A percentile compares a stretch with the other conserved stretches of the same genome.
Conservation (phyloP, 2,888 invertebrate genomes). For the Cabera pusaria region DNA sequence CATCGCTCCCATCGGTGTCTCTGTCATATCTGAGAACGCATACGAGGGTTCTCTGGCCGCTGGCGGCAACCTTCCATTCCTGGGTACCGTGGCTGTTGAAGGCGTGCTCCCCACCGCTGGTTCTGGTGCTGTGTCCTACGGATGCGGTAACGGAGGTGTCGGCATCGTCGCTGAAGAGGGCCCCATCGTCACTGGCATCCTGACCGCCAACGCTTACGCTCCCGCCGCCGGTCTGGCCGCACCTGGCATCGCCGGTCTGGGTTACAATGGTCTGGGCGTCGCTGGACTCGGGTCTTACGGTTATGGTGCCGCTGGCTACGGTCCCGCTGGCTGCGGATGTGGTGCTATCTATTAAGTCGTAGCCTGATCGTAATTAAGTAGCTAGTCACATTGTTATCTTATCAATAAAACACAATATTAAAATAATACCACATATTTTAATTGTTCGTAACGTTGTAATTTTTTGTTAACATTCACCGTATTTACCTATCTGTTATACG, state of each 20-base stretch:
- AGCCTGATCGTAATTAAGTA: too few relatives aligned
- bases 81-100: conserved; percentile 44
- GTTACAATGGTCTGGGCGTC: conserved; percentile 19
- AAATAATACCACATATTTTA: too few relatives aligned
- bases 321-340: background rate
- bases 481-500: too few relatives aligned
- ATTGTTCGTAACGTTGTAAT: too few relatives aligned
- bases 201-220: conserved; percentile 10
- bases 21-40: conserved; percentile 46
- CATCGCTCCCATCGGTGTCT: conserved; percentile 42
- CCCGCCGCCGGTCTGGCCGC: conserved; percentile 9
- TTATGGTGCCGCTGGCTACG: conserved; percentile 1
- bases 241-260: conserved; percentile 19
- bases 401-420: too few relatives aligned
- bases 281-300: conserved; percentile 4
- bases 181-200: conserved; percentile 18
- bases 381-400: too few relatives aligned
- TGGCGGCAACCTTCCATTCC: conserved; percentile 46
- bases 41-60: conserved; percentile 44
- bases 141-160: conserved; percentile 44
- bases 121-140: conserved; percentile 40
- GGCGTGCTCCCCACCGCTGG: conserved; percentile 44
- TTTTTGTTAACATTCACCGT: too few relatives aligned
- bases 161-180: conserved; percentile 38
- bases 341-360: too few relatives aligned